A percentile compares a stretch with the other conserved stretches of the same genome.
Evolutionary conservation across 2,888 invertebrate species (phyloP).

Genomic region (Dromius quadrimaculatus): DNA sequence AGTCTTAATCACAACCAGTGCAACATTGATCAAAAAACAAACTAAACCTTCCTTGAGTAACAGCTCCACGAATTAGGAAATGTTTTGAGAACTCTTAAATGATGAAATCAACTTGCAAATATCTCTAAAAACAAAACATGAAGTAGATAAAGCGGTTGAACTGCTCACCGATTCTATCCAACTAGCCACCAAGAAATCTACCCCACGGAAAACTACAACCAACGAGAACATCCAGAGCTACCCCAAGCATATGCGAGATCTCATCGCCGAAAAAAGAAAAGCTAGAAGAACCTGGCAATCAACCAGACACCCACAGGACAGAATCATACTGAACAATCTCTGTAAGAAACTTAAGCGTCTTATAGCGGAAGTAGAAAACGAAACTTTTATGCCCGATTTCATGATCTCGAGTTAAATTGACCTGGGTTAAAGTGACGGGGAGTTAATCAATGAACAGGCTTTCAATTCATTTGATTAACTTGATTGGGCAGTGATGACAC

Average conservation of each 20-base stretch:
- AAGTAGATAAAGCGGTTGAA: slow-evolving; percentile 36
- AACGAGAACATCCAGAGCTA: slow-evolving; percentile 2
- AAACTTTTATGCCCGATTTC: too few relatives aligned
- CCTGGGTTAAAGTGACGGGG: too few relatives aligned
- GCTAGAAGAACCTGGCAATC: slow-evolving; percentile 53
- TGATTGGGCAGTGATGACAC: too few relatives aligned
- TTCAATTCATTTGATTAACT: too few relatives aligned
- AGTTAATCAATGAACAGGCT: too few relatives aligned
- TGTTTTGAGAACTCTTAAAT: slow-evolving; percentile 10
- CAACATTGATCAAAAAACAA: slow-evolving; percentile 43
- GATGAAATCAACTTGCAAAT: slow-evolving; percentile 15
- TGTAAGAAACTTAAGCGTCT: slow-evolving; percentile 43
- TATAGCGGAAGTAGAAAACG: not conserved
- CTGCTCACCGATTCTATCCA: slow-evolving; percentile 21
- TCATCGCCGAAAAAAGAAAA: slow-evolving; percentile 26
- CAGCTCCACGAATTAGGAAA: slow-evolving; percentile 15
- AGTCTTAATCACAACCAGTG: slow-evolving; percentile 50
- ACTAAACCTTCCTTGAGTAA: slow-evolving; percentile 29
- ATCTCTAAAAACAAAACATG: slow-evolving; percentile 34
- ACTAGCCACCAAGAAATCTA: slow-evolving; percentile 14
- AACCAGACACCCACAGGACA: slow-evolving; percentile 47
- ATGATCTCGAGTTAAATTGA: too few relatives aligned
- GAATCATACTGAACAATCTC: slow-evolving; percentile 50
- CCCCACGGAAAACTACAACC: not conserved
- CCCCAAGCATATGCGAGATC: slow-evolving; percentile 44